Percentiles rank a stretch among this genome's conserved stretches.
These are phyloP conservation scores for Atherinomorus stipes DNA, from an alignment of 2,113 vertebrate genomes.

Conservation along the genomic window DNA sequence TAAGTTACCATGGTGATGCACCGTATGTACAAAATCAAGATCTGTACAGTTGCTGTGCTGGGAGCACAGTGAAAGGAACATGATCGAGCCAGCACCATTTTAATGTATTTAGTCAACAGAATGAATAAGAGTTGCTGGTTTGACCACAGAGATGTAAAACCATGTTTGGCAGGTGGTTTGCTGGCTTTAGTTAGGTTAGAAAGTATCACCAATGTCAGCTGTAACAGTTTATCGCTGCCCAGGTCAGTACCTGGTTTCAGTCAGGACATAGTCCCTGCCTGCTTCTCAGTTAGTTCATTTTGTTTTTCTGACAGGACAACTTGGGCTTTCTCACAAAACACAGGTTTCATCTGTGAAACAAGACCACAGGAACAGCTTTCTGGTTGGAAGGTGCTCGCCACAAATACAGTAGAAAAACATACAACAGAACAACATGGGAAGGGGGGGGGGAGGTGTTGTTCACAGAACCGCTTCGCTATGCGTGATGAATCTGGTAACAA, in stretches of 20 bases:
- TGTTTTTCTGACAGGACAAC: neutral
- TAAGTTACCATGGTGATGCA: neutral
- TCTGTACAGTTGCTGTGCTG: neutral
- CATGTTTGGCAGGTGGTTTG: too few relatives aligned
- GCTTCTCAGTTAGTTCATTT: too few relatives aligned
- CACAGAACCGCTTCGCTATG: neutral
- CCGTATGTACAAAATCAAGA: neutral
- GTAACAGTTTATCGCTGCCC: neutral
- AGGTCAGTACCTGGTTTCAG: neutral
- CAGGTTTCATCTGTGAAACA: too few relatives aligned
- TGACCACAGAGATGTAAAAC: too few relatives aligned
- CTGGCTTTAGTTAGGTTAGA: neutral
- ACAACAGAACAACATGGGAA: neutral
- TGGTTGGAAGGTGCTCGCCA: too few relatives aligned
- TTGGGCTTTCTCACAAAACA: neutral
- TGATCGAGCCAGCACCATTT: neutral
- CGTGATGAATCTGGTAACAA: slow-evolving; percentile 1
- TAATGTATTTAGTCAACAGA: neutral
- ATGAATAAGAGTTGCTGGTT: neutral
- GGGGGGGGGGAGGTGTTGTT: neutral
- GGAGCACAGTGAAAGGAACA: neutral
- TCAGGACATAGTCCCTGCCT: neutral
- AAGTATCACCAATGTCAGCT: neutral
- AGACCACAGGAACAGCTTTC: too few relatives aligned
- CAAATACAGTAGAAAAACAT: too few relatives aligned